Evolutionary conservation across 2,888 invertebrate genomes (phyloP).

Genomic region (Aelia acuminata): DNA sequence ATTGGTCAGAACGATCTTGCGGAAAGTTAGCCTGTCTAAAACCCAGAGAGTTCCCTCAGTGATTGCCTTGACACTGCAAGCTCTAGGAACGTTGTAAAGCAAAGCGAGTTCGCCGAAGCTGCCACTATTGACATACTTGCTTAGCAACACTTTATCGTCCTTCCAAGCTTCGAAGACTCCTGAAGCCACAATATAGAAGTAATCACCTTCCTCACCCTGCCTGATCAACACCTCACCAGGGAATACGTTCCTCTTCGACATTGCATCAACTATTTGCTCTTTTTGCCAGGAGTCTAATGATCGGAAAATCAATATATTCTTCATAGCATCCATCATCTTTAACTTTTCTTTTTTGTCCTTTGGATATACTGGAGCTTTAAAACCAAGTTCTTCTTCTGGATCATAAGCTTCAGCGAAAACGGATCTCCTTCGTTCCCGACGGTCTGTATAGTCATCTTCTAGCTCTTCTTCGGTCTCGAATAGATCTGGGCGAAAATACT

Average conservation of each 20-base stretch:
- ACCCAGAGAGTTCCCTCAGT: constrained; percentile 95
- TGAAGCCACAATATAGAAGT: constrained; percentile 95
- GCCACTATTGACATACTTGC: constrained; percentile 89
- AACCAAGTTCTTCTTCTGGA: constrained; percentile 95
- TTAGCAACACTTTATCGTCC: constrained; percentile 75
- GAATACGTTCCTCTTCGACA: constrained; percentile 93
- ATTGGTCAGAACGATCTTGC: constrained; percentile 94
- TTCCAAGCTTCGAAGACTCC: constrained; percentile 84
- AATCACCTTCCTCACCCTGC: constrained; percentile 97
- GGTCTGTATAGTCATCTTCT: constrained; percentile 74
- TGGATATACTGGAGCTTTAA: constrained; percentile 79
- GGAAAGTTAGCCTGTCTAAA: constrained; percentile 96
- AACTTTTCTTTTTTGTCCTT: constrained; percentile 96
- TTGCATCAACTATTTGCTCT: constrained; percentile 95
- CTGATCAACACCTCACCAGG: constrained; percentile 91
- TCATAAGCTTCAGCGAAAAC: constrained; percentile 98
- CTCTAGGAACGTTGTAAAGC: constrained; percentile 98
- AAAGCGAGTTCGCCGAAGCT: constrained; percentile 97
- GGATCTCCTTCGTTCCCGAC: constrained; percentile 83
- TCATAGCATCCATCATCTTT: constrained; percentile 90
- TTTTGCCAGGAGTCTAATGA: constrained; percentile 81
- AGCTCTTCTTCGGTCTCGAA: neutral
- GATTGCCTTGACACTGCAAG: constrained; percentile 90
- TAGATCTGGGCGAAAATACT: neutral
- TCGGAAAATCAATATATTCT: constrained; percentile 93